Conservation (phyloP, 2,888 invertebrate genomes). For the Azorinus chamasolen region DNA sequence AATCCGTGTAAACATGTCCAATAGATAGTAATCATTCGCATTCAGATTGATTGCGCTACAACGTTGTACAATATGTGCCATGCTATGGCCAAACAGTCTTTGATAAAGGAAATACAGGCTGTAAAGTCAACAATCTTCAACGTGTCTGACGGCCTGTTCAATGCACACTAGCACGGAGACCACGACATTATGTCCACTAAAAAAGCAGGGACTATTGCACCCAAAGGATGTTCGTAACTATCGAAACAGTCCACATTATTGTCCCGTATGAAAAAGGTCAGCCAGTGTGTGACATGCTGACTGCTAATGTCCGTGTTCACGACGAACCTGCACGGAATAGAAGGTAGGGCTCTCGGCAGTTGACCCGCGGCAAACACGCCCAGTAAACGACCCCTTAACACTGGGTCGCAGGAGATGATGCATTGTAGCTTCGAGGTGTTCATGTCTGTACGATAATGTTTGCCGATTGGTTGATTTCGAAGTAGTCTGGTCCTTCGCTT, state of each 20-base stretch:
- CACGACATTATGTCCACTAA: conserved; percentile 8
- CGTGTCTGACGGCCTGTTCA: conserved; percentile 5
- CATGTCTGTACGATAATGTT: conserved; percentile 41
- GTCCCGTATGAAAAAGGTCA: neutral
- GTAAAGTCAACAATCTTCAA: conserved; percentile 28
- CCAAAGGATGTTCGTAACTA: conserved; percentile 9
- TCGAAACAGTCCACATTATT: conserved; percentile 24
- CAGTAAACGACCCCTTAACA: conserved; percentile 10
- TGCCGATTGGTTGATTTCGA: conserved; percentile 38
- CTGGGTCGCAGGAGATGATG: conserved; percentile 20
- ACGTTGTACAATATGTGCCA: no score
- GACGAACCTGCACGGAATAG: conserved; percentile 13
- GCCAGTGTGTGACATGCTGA: conserved; percentile 22
- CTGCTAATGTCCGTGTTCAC: conserved; percentile 17
- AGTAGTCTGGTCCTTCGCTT: conserved; percentile 37
- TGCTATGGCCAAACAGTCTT: conserved; percentile 6
- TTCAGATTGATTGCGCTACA: no score
- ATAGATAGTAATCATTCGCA: no score
- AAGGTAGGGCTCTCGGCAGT: conserved; percentile 1
- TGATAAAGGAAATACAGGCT: conserved; percentile 24
- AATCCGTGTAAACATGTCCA: no score
- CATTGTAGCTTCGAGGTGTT: conserved; percentile 40
- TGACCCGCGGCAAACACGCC: conserved; percentile 40
- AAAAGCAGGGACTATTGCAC: conserved; percentile 3
- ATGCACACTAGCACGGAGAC: neutral